Evolutionary conservation across 2,113 vertebrate species (phyloP).

Genomic region (Mesembrinibis cayennensis): DNA sequence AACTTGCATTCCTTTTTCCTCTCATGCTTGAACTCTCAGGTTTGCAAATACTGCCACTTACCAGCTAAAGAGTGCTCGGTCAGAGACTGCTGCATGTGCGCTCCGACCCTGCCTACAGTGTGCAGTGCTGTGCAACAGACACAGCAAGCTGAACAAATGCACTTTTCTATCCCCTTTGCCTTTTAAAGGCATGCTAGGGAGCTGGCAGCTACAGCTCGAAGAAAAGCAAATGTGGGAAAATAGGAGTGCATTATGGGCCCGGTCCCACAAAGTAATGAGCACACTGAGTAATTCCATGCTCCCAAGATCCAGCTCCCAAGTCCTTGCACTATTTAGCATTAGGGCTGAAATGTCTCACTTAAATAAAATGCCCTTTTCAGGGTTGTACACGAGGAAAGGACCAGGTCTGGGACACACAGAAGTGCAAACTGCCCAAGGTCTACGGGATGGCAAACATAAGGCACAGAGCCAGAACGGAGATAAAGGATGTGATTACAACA

Average conservation of each 20-base stretch:
- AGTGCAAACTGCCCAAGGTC: background rate
- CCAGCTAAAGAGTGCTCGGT: background rate
- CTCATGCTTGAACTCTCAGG: background rate
- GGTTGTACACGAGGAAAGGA: background rate
- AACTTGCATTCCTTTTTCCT: background rate
- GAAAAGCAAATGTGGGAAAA: background rate
- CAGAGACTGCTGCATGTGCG: background rate
- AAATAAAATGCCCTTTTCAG: background rate
- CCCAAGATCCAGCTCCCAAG: background rate
- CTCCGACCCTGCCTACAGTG: background rate
- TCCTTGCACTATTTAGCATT: background rate
- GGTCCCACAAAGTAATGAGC: background rate
- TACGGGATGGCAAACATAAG: background rate
- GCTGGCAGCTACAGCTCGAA: background rate
- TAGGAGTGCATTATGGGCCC: background rate
- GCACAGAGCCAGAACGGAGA: background rate
- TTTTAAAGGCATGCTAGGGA: background rate
- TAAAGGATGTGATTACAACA: background rate
- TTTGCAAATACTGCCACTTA: slow-evolving; percentile 1
- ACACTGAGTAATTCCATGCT: background rate
- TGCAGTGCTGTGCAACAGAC: background rate
- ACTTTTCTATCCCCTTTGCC: background rate
- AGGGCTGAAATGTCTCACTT: background rate
- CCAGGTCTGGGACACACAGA: background rate
- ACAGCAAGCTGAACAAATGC: background rate